A percentile compares a stretch with the other conserved stretches of the same genome.
Conservation (phyloP, 2,797 vertebrate species). For the Falco novaeseelandiae region DNA sequence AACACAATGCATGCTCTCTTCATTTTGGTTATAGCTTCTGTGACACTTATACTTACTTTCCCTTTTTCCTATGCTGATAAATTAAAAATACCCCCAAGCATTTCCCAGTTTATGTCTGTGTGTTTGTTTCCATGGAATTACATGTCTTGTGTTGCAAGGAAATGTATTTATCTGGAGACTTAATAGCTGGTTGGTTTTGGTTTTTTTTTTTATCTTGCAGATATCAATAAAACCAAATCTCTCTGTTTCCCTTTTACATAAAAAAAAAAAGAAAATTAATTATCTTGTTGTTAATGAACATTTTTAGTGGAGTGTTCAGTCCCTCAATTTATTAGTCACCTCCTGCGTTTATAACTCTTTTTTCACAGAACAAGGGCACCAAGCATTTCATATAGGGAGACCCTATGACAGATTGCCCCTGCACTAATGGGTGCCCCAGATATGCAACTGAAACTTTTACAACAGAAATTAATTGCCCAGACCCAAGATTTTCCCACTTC, state of each 20-base stretch:
- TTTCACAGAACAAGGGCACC: constrained; percentile 12
- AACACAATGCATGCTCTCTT: constrained; percentile 50
- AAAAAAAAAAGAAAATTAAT: not conserved
- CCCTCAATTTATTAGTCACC: constrained; percentile 13
- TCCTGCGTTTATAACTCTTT: constrained; percentile 30
- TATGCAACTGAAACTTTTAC: constrained; percentile 41
- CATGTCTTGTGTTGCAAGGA: not conserved
- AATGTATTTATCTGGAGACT: constrained; percentile 9
- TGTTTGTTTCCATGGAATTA: constrained; percentile 37
- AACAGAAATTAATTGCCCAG: constrained; percentile 37
- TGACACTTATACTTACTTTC: constrained; percentile 65
- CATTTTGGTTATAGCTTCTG: constrained; percentile 56
- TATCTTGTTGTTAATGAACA: constrained; percentile 9
- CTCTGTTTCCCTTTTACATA: not conserved
- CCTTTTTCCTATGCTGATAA: not conserved
- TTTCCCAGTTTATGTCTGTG: constrained; percentile 12
- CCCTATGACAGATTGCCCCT: constrained; percentile 28
- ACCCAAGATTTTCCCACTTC: constrained; percentile 57
- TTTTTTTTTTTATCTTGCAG: not conserved
- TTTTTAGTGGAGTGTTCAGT: constrained; percentile 17
- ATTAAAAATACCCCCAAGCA: constrained; percentile 27
- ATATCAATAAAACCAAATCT: constrained; percentile 20
- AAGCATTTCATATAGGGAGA: not conserved
- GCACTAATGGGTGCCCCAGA: constrained; percentile 7
- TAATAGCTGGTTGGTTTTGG: not conserved